These are phyloP conservation scores for Corydoras maculifer DNA, from an alignment of 2,113 vertebrate species.

Conservation along the genomic window DNA sequence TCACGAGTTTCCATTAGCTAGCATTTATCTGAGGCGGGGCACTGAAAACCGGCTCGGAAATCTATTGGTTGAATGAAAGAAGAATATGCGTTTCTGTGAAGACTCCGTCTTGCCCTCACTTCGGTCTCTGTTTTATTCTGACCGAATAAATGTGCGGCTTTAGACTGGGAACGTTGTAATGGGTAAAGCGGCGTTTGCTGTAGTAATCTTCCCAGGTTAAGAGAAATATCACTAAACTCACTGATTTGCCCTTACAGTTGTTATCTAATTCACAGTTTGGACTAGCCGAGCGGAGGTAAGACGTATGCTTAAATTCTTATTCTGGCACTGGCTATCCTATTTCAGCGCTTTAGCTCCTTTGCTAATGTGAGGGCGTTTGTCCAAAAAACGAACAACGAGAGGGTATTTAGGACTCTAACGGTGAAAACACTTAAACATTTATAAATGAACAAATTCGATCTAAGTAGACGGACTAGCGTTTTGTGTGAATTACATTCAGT, in stretches of 20 bases:
- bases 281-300: slow-evolving; percentile 62
- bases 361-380: slow-evolving; percentile 53
- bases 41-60: background rate
- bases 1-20: slow-evolving; percentile 49
- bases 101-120: slow-evolving; percentile 55
- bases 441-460: too few relatives aligned
- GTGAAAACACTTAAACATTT: background rate
- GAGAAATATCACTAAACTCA: slow-evolving; percentile 36
- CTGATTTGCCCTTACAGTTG: slow-evolving; percentile 38
- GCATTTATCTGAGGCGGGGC: slow-evolving; percentile 17
- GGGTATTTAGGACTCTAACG: background rate
- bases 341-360: slow-evolving; percentile 51
- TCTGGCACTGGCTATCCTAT: slow-evolving; percentile 52
- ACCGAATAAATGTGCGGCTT: slow-evolving; percentile 61
- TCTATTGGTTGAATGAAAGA: slow-evolving; percentile 56
- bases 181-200: slow-evolving; percentile 73
- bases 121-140: slow-evolving; percentile 56
- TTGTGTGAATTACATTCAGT: too few relatives aligned
- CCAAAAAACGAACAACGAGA: slow-evolving; percentile 38
- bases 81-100: slow-evolving; percentile 43
- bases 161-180: slow-evolving; percentile 55
- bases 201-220: slow-evolving; percentile 47
- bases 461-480: too few relatives aligned
- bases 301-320: slow-evolving; percentile 51
- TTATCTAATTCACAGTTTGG: slow-evolving; percentile 47